Base-by-base conservation (phyloP, 2,113 vertebrate genomes). In the Todiramphus saurophagus region DNA sequence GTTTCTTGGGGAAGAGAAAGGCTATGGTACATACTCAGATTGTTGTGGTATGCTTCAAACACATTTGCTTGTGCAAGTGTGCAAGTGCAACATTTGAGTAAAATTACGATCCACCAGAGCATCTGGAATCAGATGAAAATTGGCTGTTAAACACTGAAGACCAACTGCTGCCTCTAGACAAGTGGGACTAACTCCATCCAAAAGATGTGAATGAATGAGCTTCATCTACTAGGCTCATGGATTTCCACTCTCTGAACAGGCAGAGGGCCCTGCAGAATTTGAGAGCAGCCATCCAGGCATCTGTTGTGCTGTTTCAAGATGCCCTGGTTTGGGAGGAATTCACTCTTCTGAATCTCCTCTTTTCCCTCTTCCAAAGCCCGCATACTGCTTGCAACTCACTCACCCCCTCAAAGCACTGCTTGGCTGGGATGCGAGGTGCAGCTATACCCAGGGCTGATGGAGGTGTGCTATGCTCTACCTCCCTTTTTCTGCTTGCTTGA, bases 101-200 rank as follows among this genome's bases (percentile, higher is more conserved):
- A 92, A 79, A 96, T 76, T 75, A 62, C 0, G 8, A 13, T 73
- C 55, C 87, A 89, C 53, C 23, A 66, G 44, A 89, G 50, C 53
- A 84, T 82, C 86, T 93, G 28, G 70, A 91, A 85, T 68, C 37
- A 89, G 66, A 59, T 76, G n/a, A 87, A 94, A 93, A 69, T 83
- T 92, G 74, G 15, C 62, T 87, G 13, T n/a, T 84, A 53, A 66
- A 72, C 85, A 46, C 33, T 72, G n/a, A 62, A 79, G 66, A 53
- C 69, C n/a, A 89, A 5, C 44, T 69, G 60, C 69, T 90, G 48
- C 66, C 60, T 66, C 69, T 81, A 75, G 44, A 41, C 74, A 76
- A n/a, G 58, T 90, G 86, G n/a, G 41, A 89, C 37, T 82, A 90
- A 46, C n/a, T 82, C 28, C 10, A 48, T 78, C 58, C 80, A 82